Evolutionary conservation across 2,113 vertebrate genomes (phyloP).

Genomic region (Dendrocopos noguchii): DNA sequence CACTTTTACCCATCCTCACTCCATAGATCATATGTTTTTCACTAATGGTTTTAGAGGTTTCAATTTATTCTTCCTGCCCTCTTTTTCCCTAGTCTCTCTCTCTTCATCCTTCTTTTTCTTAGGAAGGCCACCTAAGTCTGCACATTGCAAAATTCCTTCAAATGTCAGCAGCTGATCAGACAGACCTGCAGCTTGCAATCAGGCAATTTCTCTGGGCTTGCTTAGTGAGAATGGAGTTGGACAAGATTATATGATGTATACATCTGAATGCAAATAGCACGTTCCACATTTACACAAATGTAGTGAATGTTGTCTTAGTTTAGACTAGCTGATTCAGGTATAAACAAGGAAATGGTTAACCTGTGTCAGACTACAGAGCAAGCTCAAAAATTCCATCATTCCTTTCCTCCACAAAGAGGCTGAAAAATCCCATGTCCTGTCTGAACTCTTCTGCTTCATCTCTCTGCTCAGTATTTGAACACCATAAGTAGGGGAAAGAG

Average conservation of each 20-base stretch:
- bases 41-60: neutral
- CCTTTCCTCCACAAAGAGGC: neutral
- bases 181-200: neutral
- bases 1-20: neutral
- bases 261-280: neutral
- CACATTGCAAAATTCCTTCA: neutral
- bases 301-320: neutral
- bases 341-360: neutral
- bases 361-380: neutral
- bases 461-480: neutral
- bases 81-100: neutral
- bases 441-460: neutral
- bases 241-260: neutral
- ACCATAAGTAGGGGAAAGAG: neutral
- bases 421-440: neutral
- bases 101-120: neutral
- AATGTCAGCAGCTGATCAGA: neutral
- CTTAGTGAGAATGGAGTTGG: neutral
- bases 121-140: neutral
- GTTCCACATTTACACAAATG: neutral
- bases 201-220: neutral
- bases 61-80: neutral
- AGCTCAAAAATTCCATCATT: neutral
- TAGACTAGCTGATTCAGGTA: neutral
- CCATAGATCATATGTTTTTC: neutral